These are phyloP conservation scores for Dipodomys ordii DNA, from an alignment of 2,113 vertebrate genomes.

Conservation along the genomic window DNA sequence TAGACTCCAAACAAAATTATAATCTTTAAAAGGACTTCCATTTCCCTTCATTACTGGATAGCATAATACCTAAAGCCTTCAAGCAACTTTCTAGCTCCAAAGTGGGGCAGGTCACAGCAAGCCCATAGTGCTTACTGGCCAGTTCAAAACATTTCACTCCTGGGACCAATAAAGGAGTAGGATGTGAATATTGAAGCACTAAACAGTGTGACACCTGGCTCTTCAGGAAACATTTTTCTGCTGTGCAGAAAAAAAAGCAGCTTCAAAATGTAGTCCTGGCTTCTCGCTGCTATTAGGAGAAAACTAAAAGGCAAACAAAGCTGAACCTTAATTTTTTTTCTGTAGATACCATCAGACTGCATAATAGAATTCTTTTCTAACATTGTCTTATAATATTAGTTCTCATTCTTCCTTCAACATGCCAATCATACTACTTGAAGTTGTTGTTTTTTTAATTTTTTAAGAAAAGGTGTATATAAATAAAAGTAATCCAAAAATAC, in stretches of 20 bases:
- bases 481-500: neutral
- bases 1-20: slow-evolving; percentile 1
- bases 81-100: slow-evolving; percentile 6
- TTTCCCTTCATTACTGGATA: neutral
- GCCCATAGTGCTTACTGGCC: slow-evolving; percentile 30
- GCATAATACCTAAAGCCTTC: neutral
- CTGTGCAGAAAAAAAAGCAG: slow-evolving; percentile 56
- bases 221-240: slow-evolving; percentile 55
- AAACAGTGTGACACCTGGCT: slow-evolving; percentile 62
- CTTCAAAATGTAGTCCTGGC: slow-evolving; percentile 45
- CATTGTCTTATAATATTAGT: neutral
- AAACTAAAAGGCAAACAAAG: slow-evolving; percentile 37
- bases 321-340: slow-evolving; percentile 5
- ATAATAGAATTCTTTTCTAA: neutral
- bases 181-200: slow-evolving; percentile 52
- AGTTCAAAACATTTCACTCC: slow-evolving; percentile 59
- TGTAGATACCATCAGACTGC: neutral
- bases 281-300: slow-evolving; percentile 47
- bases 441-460: too few species aligned
- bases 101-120: slow-evolving; percentile 68
- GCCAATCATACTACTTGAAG: neutral
- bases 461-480: neutral
- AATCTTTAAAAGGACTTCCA: neutral
- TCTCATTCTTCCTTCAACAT: neutral
- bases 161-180: slow-evolving; percentile 56